Conservation (phyloP, 2,113 vertebrate species). For the Indicator indicator region DNA sequence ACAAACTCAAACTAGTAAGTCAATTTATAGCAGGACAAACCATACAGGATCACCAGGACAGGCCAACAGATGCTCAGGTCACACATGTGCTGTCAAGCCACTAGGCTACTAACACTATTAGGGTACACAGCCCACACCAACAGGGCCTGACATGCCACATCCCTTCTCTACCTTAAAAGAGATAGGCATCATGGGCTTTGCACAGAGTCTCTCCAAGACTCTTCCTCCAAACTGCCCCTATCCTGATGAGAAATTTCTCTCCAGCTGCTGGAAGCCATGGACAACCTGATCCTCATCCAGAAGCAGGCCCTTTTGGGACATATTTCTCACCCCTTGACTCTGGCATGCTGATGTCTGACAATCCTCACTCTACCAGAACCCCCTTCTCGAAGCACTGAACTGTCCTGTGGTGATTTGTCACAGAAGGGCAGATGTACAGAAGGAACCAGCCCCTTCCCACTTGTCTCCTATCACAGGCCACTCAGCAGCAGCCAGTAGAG, state of each 20-base stretch:
- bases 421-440: neutral
- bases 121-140: neutral
- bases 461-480: neutral
- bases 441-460: neutral
- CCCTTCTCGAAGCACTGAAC: neutral
- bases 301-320: neutral
- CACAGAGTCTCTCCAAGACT: neutral
- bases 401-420: neutral
- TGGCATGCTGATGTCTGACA: neutral
- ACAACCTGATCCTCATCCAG: neutral
- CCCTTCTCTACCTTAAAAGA: neutral
- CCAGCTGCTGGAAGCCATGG: neutral
- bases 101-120: neutral
- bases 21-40: neutral
- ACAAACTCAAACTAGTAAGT: neutral
- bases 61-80: neutral
- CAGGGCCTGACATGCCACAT: neutral
- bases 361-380: neutral
- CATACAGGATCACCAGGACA: neutral
- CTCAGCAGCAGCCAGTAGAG: neutral
- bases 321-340: neutral
- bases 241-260: neutral
- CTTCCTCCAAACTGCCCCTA: neutral
- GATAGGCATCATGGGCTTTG: accelerated
- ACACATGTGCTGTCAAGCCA: accelerated